Evolutionary conservation across 2,888 invertebrate species (phyloP), one percentile per base, ranked within the genome.

Genomic region (Rhamnusium bicolor): DNA sequence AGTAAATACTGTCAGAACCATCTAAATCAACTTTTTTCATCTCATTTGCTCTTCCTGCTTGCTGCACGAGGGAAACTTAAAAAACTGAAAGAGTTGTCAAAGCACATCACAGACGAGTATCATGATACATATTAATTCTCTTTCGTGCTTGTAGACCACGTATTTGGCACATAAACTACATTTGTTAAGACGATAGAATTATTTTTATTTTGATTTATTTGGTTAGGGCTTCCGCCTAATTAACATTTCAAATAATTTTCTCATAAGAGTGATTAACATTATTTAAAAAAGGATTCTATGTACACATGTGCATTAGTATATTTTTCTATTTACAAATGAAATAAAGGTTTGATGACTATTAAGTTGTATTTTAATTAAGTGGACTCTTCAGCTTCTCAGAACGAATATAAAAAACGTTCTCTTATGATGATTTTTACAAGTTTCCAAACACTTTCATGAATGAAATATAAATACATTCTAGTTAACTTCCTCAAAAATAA

Each of bases 11-110:
- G 73, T 71, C 76, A 73, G 65, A 71, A 46, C 68, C 47, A 32
- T 72, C 73, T 77, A 79, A 76, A 77, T 76, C 75, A 77, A 74
- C 32, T 71, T 73, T 78, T 74, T 72, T 74, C 74, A 61, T 69
- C 60, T 63, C 78, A 74, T 75, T 78, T 78, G 72, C 74, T 74
- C 69, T 78, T 78, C 76, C 76, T 74, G 78, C 76, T 74, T 74
- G 78, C 69, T 63, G 54, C 56, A 12, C 54, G 73, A 71, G 49
- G 21, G 60, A 40, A 69, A 62, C 49, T 29, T 12, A 65, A 58
- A 54, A 58, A 68, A 46, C 32, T 69, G 67, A 73, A 67, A 66
- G 75, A 70, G 71, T 70, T 69, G 76, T 73, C 73, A 72, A 67
- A 71, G 18, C 21, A 46, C 47, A 24, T 14, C 21, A 18, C 14